These are phyloP conservation scores for Callipepla squamata DNA, from an alignment of 2,113 vertebrate species.

Conservation along the genomic window DNA sequence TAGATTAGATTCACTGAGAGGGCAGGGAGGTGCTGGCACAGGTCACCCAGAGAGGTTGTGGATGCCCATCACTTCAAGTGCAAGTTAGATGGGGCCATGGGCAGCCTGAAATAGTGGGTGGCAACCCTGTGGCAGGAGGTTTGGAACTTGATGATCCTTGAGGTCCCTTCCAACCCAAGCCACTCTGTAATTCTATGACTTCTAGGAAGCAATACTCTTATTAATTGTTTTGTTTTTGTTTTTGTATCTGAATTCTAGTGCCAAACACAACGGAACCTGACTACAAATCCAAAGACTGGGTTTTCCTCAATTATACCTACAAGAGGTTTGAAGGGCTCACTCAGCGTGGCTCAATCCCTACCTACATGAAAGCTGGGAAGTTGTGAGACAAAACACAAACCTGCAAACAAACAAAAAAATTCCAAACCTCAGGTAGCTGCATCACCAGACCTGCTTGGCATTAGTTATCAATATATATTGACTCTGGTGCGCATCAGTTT, in stretches of 20 bases:
- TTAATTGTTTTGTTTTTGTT: neutral
- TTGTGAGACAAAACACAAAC: slow-evolving; percentile 75
- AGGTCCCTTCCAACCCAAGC: too few relatives aligned
- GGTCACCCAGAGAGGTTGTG: too few relatives aligned
- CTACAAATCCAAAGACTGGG: slow-evolving; percentile 99
- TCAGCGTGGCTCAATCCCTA: slow-evolving; percentile 94
- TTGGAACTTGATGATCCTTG: too few relatives aligned
- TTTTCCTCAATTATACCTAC: slow-evolving; percentile 99
- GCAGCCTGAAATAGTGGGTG: too few relatives aligned
- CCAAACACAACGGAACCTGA: slow-evolving; percentile 92
- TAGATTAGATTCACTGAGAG: too few relatives aligned
- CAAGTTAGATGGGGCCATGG: too few relatives aligned
- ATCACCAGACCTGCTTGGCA: slow-evolving; percentile 62
- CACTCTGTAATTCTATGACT: neutral
- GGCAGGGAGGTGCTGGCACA: too few relatives aligned
- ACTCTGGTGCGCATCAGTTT: slow-evolving; percentile 63
- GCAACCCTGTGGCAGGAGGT: too few relatives aligned
- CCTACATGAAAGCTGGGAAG: slow-evolving; percentile 95
- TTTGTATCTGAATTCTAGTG: slow-evolving; percentile 73
- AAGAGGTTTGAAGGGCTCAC: slow-evolving; percentile 98
- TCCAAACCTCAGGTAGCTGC: slow-evolving; percentile 78
- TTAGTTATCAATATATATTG: slow-evolving; percentile 65
- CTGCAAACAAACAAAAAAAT: neutral
- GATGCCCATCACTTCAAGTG: too few relatives aligned
- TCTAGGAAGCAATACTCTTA: neutral